phyloP scores from a whole-genome alignment of 1,140 invertebrate genomes.

The Drosophila orena region DNA sequence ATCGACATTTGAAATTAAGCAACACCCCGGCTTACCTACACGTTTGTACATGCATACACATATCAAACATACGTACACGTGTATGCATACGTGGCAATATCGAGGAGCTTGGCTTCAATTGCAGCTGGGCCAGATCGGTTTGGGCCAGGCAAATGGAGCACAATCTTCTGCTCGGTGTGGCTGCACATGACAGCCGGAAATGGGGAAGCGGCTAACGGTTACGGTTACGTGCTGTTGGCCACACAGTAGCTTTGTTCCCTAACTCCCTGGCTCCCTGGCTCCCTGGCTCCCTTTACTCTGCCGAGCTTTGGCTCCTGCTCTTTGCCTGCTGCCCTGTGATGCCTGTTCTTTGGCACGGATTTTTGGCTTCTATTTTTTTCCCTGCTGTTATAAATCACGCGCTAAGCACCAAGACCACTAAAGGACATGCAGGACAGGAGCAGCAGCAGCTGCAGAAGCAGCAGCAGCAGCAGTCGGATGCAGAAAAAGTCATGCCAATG shows the following conservation, averaged over 20 bases:
- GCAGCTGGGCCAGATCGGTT: conserved; percentile 27
- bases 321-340: conserved; percentile 25
- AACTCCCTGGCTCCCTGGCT: background rate
- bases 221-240: conserved; percentile 76
- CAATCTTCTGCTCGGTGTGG: conserved; percentile 76
- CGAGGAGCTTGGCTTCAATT: conserved; percentile 37
- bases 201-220: conserved; percentile 75
- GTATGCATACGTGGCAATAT: conserved; percentile 31
- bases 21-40: conserved; percentile 15
- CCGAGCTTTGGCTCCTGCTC: background rate
- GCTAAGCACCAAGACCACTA: conserved; percentile 73
- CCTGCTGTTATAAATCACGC: conserved; percentile 77
- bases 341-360: conserved; percentile 26
- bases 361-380: conserved; percentile 35
- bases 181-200: conserved; percentile 81
- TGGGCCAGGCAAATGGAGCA: conserved; percentile 60
- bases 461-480: conserved; percentile 38
- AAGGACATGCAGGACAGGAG: conserved; percentile 42
- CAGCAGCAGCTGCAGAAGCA: conserved; percentile 45
- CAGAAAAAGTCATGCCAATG: conserved; percentile 38
- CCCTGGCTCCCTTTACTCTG: conserved; percentile 4
- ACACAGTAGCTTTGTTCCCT: conserved; percentile 55
- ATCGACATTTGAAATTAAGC: conserved; percentile 42
- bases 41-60: too few species aligned
- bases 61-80: conserved; percentile 5